Evolutionary conservation across 2,888 invertebrate species (phyloP).

Genomic region (Diaphora mendica): DNA sequence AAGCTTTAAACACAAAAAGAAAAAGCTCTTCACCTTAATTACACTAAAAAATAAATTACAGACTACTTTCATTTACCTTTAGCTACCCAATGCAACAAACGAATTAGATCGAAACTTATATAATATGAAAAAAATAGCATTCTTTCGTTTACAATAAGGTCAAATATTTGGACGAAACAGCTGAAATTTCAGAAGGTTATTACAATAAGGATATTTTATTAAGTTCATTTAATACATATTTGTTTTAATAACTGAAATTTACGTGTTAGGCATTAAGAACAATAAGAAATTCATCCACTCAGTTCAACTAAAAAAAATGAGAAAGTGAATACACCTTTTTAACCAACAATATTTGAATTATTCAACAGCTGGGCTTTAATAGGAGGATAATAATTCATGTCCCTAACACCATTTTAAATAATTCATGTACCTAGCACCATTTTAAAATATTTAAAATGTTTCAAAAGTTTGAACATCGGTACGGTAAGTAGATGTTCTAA

Average conservation of each 20-base stretch:
- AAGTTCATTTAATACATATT: background rate
- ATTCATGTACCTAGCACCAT: background rate
- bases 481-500: background rate
- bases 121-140: background rate
- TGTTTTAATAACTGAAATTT: background rate
- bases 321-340: background rate
- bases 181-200: constrained; percentile 1
- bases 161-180: background rate
- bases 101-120: background rate
- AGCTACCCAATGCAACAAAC: background rate
- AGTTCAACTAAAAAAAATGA: background rate
- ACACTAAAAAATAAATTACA: background rate
- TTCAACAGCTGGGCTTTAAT: background rate
- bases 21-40: too few species aligned
- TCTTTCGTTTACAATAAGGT: background rate
- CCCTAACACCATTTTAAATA: background rate
- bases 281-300: background rate
- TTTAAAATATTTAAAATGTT: background rate
- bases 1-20: too few species aligned
- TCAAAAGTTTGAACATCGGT: background rate
- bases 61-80: background rate
- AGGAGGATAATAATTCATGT: background rate
- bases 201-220: background rate
- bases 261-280: background rate
- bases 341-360: background rate